Evolutionary conservation across 2,888 invertebrate species (phyloP).

Genomic region (Tubulanus polymorphus): DNA sequence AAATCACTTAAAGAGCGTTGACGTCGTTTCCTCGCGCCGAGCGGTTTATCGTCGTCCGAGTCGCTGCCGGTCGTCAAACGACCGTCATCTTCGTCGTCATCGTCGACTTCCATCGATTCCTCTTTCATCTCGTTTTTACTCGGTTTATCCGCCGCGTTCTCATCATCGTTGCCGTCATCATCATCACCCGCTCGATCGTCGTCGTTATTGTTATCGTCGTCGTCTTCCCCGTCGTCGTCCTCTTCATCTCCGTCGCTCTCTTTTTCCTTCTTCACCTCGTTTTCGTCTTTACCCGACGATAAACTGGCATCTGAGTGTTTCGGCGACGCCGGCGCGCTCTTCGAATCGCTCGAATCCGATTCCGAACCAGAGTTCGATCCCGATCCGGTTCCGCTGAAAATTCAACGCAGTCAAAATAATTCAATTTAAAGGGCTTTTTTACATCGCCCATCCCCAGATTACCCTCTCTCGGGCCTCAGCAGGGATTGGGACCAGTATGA

Average conservation of each 20-base stretch:
- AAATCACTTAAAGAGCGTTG: no score
- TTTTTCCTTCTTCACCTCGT: slow-evolving; percentile 19
- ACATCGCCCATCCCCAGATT: no score
- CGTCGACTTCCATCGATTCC: slow-evolving; percentile 16
- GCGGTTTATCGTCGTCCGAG: no score
- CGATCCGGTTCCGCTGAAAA: slow-evolving; percentile 27
- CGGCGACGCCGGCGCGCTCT: slow-evolving; percentile 5
- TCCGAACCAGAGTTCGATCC: slow-evolving; percentile 40
- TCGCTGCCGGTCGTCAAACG: not conserved
- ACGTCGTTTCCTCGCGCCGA: no score
- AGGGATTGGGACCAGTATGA: no score
- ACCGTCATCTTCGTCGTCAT: slow-evolving; percentile 32
- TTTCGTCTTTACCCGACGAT: slow-evolving; percentile 5
- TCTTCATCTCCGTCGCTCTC: slow-evolving; percentile 14
- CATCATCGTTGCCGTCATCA: slow-evolving; percentile 22
- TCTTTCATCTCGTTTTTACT: slow-evolving; percentile 13
- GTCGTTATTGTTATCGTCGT: slow-evolving; percentile 15
- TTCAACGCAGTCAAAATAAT: not conserved
- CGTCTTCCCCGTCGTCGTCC: slow-evolving; percentile 9
- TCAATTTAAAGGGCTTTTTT: not conserved
- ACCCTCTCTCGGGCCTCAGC: no score
- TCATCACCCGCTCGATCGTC: slow-evolving; percentile 11
- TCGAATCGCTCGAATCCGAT: slow-evolving; percentile 20
- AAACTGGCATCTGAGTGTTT: slow-evolving; percentile 5
- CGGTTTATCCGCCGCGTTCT: slow-evolving; percentile 25